These are phyloP conservation scores for Sarcophaga subvicina DNA, from an alignment of 2,888 invertebrate species.

Conservation along the genomic window DNA sequence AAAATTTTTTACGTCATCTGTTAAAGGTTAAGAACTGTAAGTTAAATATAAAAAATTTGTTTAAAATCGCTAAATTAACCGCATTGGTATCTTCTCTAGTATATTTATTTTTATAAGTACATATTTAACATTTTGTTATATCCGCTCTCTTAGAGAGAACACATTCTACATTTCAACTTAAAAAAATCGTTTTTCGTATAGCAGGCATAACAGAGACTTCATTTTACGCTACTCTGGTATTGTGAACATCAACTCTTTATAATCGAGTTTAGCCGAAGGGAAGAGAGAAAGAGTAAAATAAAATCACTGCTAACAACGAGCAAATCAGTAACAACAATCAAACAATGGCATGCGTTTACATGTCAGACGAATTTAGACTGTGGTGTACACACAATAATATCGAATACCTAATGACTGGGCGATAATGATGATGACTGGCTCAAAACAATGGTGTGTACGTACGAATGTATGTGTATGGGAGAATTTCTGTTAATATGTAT, in stretches of 20 bases:
- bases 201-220: conserved; percentile 15
- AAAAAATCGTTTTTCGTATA: no score
- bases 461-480: neutral
- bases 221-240: conserved; percentile 4
- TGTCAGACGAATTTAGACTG: conserved; percentile 12
- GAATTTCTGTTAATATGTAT: conserved; percentile 20
- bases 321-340: conserved; percentile 48
- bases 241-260: neutral
- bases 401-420: conserved; percentile 57
- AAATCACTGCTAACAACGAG: conserved; percentile 41
- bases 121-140: no score
- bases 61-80: no score
- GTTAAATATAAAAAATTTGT: no score
- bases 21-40: no score
- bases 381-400: conserved; percentile 24
- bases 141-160: no score
- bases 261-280: no score
- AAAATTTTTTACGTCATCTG: no score
- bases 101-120: no score
- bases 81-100: no score
- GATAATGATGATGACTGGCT: conserved; percentile 6
- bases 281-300: neutral
- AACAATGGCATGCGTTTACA: conserved; percentile 64
- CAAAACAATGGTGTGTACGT: neutral
- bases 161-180: no score